Percentiles rank a stretch among this genome's conserved stretches.
phyloP scores from a whole-genome alignment of 2,797 vertebrate species.

The Sparidentex hasta region DNA sequence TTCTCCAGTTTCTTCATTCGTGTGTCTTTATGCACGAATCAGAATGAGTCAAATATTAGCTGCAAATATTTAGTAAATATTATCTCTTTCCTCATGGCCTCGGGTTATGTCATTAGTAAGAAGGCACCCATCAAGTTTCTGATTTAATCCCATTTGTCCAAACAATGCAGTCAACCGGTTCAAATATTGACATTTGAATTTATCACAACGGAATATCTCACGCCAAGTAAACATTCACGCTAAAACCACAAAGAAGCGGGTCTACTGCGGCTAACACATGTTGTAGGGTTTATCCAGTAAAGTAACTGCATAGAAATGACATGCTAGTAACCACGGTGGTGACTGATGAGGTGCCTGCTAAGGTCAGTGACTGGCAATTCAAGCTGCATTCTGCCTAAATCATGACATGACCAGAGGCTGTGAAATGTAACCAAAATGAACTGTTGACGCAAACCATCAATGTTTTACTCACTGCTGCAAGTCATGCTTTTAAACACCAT shows the following conservation, averaged over 20 bases:
- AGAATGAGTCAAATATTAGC: constrained; percentile 31
- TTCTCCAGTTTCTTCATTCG: background rate
- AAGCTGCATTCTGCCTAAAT: background rate
- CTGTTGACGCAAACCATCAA: background rate
- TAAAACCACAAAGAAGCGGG: constrained; percentile 23
- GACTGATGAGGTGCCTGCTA: constrained; percentile 20
- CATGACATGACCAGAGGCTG: constrained; percentile 2
- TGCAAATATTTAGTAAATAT: constrained; percentile 7
- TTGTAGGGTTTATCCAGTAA: constrained; percentile 14
- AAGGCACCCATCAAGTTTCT: background rate
- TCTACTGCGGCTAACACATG: constrained; percentile 3
- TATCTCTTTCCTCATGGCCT: constrained; percentile 1
- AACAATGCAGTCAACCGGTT: background rate
- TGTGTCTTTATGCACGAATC: constrained; percentile 11
- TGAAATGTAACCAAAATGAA: background rate
- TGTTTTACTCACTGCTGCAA: background rate
- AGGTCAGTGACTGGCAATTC: background rate
- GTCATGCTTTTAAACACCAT: background rate
- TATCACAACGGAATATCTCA: constrained; percentile 1
- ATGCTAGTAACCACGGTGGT: constrained; percentile 32
- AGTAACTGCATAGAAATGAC: constrained; percentile 28
- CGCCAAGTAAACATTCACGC: background rate
- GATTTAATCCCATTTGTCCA: background rate
- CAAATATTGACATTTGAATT: background rate
- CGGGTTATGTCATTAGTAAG: constrained; percentile 1